Base-by-base conservation (phyloP, 2,888 invertebrate species). In the Cryptocephalus primarius region DNA sequence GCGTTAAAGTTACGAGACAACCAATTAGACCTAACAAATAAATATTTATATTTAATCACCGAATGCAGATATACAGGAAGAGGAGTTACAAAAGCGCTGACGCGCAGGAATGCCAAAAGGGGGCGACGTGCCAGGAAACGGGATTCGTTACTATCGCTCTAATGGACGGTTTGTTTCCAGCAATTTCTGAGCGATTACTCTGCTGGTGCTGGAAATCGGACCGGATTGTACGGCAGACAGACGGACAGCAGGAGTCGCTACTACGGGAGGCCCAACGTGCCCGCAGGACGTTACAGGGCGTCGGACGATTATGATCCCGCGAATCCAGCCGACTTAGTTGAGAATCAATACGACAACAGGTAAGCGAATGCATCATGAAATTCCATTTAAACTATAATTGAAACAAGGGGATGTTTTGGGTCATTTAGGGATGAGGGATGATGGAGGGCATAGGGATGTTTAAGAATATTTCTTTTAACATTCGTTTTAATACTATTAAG, bases 111-210 rank as follows among this genome's bases (percentile, higher is more conserved):
- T 22, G 22, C 22, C 22, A 22, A 22, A 22, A 22, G 3, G 22
- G 22, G 22, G 22, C 22, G 22, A 22, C 22, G 22, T 22, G 22
- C 22, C 22, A 22, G 22, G 22, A 22, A 22, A 22, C 22, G 22
- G 22, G 2, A 22, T 22, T 6, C 22, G 22, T 22, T 22, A 6
- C 22, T 22, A 22, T 22, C 22, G 22, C 22, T 22, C 22, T 22
- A 22, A 22, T 6, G 3, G 22, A 22, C 22, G 39, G 48, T 53
- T 56, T 47, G 46, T 44, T 63, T 59, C 42, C 59, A 67, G 65
- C 65, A 66, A 65, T 65, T 60, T 52, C 48, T 59, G 33, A 59
- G 59, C 46, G 59, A 51, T 50, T 55, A 57, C 48, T 54, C 22
- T 6, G 6, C 3, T 6, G 22, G 22, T 22, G 22, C 22, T 6